Percentiles rank a stretch among this genome's conserved stretches.
Conservation (phyloP, 1,140 invertebrate species). For the Diabrotica undecimpunctata region DNA sequence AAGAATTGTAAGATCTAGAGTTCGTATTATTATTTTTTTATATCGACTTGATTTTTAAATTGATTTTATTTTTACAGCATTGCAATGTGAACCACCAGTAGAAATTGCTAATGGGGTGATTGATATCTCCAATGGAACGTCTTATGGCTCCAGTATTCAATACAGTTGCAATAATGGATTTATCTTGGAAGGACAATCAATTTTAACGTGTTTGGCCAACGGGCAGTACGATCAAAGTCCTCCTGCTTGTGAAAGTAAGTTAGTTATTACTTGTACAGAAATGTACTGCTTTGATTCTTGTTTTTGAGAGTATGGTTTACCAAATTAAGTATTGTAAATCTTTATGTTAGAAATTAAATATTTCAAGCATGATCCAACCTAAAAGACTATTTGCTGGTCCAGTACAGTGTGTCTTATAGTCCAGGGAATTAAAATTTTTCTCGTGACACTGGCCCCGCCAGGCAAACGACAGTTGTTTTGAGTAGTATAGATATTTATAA, state of each 20-base stretch:
- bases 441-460: too few species aligned
- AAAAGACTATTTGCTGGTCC: too few species aligned
- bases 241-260: constrained; percentile 63
- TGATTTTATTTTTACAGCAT: constrained; percentile 51
- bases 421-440: too few species aligned
- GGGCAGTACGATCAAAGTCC: constrained; percentile 76
- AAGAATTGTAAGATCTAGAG: too few species aligned
- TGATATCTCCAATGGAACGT: constrained; percentile 60
- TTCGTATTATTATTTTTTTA: too few species aligned
- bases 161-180: constrained; percentile 74
- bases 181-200: constrained; percentile 63
- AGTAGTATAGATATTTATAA: too few species aligned
- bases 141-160: constrained; percentile 66
- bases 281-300: constrained; percentile 13
- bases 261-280: background rate
- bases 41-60: background rate
- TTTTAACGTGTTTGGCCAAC: constrained; percentile 67
- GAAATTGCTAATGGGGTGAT: constrained; percentile 69
- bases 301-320: too few species aligned
- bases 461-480: too few species aligned
- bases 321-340: too few species aligned
- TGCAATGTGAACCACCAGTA: constrained; percentile 71
- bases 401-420: too few species aligned
- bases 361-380: too few species aligned
- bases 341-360: too few species aligned